These are phyloP conservation scores for Pseudomyrmex gracilis DNA, from an alignment of 1,140 invertebrate genomes.

Conservation along the genomic window DNA sequence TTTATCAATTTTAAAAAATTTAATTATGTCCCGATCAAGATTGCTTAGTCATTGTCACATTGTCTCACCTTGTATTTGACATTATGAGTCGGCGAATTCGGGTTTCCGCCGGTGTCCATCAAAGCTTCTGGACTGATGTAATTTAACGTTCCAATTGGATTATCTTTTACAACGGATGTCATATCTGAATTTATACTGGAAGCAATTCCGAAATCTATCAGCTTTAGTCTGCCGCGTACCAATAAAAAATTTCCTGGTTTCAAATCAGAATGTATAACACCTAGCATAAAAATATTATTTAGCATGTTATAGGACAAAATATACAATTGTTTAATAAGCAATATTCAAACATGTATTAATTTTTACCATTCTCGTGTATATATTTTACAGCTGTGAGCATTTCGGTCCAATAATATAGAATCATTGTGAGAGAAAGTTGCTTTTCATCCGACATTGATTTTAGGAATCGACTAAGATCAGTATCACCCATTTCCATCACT, in stretches of 20 bases:
- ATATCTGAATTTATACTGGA: constrained; percentile 94
- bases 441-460: constrained; percentile 87
- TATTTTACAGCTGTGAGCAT: constrained; percentile 96
- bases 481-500: constrained; percentile 97
- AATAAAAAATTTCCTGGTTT: constrained; percentile 99
- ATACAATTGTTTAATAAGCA: background rate
- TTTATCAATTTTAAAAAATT: background rate
- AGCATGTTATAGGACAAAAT: background rate
- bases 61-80: constrained; percentile 81
- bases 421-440: constrained; percentile 89
- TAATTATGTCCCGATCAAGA: background rate
- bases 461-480: constrained; percentile 93
- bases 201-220: constrained; percentile 99
- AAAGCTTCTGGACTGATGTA: constrained; percentile 99
- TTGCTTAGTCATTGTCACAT: background rate
- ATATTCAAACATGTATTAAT: constrained; percentile 5
- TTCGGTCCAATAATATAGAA: constrained; percentile 96
- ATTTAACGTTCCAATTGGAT: constrained; percentile 95
- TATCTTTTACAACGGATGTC: constrained; percentile 95
- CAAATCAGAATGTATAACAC: constrained; percentile 97
- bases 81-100: constrained; percentile 81
- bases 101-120: constrained; percentile 85
- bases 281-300: constrained; percentile 85
- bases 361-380: constrained; percentile 94
- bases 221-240: constrained; percentile 94